Conservation (phyloP, 2,113 vertebrate species). For the Casuarius casuarius region DNA sequence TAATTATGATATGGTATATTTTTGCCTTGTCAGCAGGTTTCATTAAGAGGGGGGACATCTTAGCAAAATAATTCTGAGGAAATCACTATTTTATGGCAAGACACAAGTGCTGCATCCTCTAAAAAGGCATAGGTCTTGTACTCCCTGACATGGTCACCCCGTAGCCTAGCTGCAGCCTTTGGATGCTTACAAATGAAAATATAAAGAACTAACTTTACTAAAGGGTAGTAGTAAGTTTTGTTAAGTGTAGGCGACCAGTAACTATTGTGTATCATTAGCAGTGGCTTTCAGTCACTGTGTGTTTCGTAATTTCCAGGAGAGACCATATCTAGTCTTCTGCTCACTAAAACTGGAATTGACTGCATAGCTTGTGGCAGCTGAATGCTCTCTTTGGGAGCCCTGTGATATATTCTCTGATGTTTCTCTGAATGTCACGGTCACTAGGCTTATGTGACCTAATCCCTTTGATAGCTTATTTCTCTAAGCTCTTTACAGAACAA, state of each 20-base stretch:
- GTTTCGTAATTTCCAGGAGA: neutral
- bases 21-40: neutral
- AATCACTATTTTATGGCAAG: neutral
- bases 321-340: neutral
- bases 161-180: neutral
- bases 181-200: neutral
- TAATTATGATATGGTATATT: neutral
- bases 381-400: neutral
- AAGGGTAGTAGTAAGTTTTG: neutral
- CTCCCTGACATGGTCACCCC: fast-evolving
- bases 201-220: neutral
- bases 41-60: neutral
- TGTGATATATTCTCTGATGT: neutral
- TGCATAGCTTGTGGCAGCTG: neutral
- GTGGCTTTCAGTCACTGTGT: neutral
- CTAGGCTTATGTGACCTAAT: neutral
- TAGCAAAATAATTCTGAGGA: neutral
- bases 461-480: neutral
- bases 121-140: neutral
- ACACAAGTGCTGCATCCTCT: neutral
- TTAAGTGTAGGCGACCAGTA: neutral
- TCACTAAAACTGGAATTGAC: neutral
- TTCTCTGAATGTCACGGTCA: neutral
- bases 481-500: neutral
- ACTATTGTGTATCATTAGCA: neutral